A percentile compares a stretch with the other conserved stretches of the same genome.
These are phyloP conservation scores for Trachymyrmex cornetzi DNA, from an alignment of 1,140 invertebrate genomes.

Conservation along the genomic window DNA sequence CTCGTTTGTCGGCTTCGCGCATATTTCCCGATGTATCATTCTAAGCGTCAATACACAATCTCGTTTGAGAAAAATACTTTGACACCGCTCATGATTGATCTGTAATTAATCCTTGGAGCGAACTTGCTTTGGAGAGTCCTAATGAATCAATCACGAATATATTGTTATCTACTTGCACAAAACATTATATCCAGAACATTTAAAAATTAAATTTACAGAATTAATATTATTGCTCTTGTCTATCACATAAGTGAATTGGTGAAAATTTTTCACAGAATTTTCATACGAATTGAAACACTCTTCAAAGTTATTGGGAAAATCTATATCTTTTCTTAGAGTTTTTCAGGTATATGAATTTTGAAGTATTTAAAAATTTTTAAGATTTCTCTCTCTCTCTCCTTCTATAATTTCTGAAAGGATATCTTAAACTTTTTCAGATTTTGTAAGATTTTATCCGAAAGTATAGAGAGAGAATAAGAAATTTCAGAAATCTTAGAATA, in stretches of 20 bases:
- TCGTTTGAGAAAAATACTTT: conserved; percentile 24
- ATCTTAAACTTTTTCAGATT: too few species aligned
- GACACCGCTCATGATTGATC: conserved; percentile 40
- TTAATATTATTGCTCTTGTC: background rate
- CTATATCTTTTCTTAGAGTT: too few species aligned
- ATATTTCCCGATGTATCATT: conserved; percentile 64
- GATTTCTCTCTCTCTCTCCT: too few species aligned
- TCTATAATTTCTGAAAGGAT: too few species aligned
- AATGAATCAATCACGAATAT: conserved; percentile 1
- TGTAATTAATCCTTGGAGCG: conserved; percentile 39
- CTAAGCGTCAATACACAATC: conserved; percentile 43
- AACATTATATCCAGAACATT: background rate
- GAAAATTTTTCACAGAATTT: too few species aligned
- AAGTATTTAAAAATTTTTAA: too few species aligned
- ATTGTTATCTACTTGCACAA: background rate
- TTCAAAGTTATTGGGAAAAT: too few species aligned
- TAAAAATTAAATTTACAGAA: background rate
- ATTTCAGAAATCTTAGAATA: too few species aligned
- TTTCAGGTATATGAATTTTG: too few species aligned
- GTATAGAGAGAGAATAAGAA: too few species aligned
- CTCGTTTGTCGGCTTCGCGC: conserved; percentile 78
- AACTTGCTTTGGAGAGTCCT: background rate
- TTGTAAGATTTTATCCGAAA: too few species aligned
- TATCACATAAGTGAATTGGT: background rate
- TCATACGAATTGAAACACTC: too few species aligned